Conservation (phyloP, 2,888 invertebrate genomes). For the Drosophila mayaguana region DNA sequence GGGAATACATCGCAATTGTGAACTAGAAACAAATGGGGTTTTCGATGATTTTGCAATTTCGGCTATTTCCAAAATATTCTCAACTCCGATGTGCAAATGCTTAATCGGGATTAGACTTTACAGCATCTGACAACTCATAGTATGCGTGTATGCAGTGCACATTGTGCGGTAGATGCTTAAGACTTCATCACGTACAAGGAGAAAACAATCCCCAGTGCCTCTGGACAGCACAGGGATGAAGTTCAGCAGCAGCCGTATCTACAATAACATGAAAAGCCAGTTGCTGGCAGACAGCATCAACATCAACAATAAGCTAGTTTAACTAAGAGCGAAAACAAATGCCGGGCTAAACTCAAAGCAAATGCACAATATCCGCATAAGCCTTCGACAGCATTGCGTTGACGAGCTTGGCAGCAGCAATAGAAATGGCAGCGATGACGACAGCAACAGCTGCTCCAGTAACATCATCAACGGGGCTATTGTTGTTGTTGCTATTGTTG, state of each 20-base stretch:
- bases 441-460: slow-evolving; percentile 57
- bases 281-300: slow-evolving; percentile 50
- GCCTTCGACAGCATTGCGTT: slow-evolving; percentile 73
- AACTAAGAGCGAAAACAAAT: slow-evolving; percentile 72
- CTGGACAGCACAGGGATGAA: slow-evolving; percentile 35
- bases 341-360: slow-evolving; percentile 62
- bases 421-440: slow-evolving; percentile 16
- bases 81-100: not conserved
- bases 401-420: slow-evolving; percentile 40
- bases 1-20: slow-evolving; percentile 35
- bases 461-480: slow-evolving; percentile 59
- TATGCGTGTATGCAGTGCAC: not conserved
- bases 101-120: not conserved
- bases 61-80: not conserved
- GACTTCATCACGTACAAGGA: slow-evolving; percentile 37
- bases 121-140: not conserved
- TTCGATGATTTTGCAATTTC: not conserved
- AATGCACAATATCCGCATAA: slow-evolving; percentile 77
- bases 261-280: slow-evolving; percentile 43
- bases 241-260: slow-evolving; percentile 36
- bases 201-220: slow-evolving; percentile 52
- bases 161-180: slow-evolving; percentile 12
- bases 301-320: slow-evolving; percentile 74
- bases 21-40: not conserved
- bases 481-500: slow-evolving; percentile 7